A percentile compares a stretch with the other conserved stretches of the same genome.
Conservation (phyloP, 64 coral and sea anemone genomes). For the Orbicella faveolata region DNA sequence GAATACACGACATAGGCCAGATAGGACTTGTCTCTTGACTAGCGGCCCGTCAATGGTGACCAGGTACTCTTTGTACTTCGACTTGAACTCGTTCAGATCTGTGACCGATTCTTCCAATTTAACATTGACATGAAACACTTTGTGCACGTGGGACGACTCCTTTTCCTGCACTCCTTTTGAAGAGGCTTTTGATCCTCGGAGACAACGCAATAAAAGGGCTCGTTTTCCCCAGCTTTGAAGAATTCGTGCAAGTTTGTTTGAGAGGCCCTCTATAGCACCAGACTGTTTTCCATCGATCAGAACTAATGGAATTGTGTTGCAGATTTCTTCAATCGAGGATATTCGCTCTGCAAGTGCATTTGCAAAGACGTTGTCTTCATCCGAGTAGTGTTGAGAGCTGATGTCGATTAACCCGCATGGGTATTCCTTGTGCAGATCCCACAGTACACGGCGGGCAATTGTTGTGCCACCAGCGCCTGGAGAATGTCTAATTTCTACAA, state of each 20-base stretch:
- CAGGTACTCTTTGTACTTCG: constrained; percentile 59
- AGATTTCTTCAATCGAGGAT: constrained; percentile 48
- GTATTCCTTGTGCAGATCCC: constrained; percentile 65
- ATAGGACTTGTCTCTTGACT: neutral
- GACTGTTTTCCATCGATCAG: constrained; percentile 65
- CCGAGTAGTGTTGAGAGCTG: constrained; percentile 30
- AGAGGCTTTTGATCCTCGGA: constrained; percentile 13
- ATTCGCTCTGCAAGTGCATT: constrained; percentile 54
- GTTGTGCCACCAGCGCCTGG: constrained; percentile 74
- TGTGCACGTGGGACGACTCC: constrained; percentile 28
- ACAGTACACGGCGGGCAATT: constrained; percentile 66
- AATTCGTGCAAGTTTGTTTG: constrained; percentile 44
- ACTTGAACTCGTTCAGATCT: constrained; percentile 66
- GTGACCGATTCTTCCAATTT: constrained; percentile 51
- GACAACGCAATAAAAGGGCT: constrained; percentile 50
- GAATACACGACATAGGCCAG: constrained; percentile 49
- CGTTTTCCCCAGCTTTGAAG: constrained; percentile 55
- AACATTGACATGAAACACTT: constrained; percentile 57
- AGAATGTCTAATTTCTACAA: constrained; percentile 64
- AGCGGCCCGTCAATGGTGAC: neutral
- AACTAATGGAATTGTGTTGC: constrained; percentile 44
- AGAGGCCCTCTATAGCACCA: constrained; percentile 37
- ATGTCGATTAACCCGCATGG: constrained; percentile 38
- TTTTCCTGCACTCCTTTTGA: neutral
- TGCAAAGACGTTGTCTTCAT: constrained; percentile 43